phyloP scores from a whole-genome alignment of 2,797 vertebrate species.

The Alosa sapidissima region DNA sequence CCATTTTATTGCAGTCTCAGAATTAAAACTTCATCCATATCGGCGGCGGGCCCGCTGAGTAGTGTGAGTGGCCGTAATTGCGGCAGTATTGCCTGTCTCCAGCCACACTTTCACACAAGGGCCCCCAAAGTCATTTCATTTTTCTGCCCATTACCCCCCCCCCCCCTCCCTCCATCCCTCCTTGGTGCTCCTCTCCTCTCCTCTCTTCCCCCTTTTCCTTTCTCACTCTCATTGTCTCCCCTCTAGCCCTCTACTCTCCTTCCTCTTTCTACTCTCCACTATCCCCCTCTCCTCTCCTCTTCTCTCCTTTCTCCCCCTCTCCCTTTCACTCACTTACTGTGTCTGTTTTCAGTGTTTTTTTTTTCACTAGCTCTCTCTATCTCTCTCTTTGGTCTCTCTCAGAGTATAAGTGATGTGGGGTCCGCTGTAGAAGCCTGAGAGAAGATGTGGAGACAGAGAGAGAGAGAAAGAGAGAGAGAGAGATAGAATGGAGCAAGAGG shows the following conservation, averaged over 20 bases:
- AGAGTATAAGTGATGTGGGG: too few relatives aligned
- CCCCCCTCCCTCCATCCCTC: not conserved
- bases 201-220: slow-evolving; percentile 24
- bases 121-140: slow-evolving; percentile 76
- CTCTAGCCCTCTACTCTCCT: slow-evolving; percentile 6
- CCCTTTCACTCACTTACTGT: slow-evolving; percentile 21
- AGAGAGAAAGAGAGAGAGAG: slow-evolving; percentile 15
- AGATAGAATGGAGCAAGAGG: not conserved
- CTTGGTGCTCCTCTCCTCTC: slow-evolving; percentile 49
- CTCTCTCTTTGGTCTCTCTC: slow-evolving; percentile 37
- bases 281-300: not conserved
- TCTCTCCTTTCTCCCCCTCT: not conserved
- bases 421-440: slow-evolving; percentile 63
- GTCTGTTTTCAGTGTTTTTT: too few relatives aligned
- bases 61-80: slow-evolving; percentile 70
- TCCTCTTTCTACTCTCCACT: slow-evolving; percentile 45
- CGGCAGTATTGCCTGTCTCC: slow-evolving; percentile 70
- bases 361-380: not conserved
- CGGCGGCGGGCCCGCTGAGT: slow-evolving; percentile 61
- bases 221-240: slow-evolving; percentile 45
- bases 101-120: slow-evolving; percentile 67
- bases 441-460: slow-evolving; percentile 32
- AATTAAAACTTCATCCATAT: slow-evolving; percentile 72
- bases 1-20: slow-evolving; percentile 63
- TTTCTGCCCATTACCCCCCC: slow-evolving; percentile 70